Conservation (phyloP, 2,797 vertebrate genomes). For the Halcyon leucocephala region DNA sequence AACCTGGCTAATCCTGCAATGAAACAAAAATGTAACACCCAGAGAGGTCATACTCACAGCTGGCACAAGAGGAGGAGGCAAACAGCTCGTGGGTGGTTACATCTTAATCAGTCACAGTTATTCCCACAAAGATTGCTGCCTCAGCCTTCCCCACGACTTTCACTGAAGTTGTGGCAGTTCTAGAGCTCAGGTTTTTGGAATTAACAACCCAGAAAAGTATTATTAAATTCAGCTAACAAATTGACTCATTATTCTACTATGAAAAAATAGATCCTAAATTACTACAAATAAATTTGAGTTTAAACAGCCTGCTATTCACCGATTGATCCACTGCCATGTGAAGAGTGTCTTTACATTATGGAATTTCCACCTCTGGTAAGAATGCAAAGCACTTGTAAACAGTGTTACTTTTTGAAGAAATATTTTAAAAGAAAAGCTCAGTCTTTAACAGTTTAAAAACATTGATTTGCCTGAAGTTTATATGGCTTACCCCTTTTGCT, state of each 20-base stretch:
- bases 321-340: neutral
- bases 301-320: neutral
- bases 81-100: neutral
- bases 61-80: neutral
- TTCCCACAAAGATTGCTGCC: neutral
- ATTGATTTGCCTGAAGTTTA: neutral
- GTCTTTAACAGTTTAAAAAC: neutral
- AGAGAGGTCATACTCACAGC: neutral
- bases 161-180: neutral
- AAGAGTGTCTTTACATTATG: neutral
- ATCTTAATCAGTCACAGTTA: neutral
- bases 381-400: neutral
- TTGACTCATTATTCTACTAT: neutral
- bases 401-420: neutral
- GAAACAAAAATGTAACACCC: neutral
- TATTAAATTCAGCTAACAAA: neutral
- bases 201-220: neutral
- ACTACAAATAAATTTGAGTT: neutral
- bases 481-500: constrained; percentile 94
- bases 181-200: neutral
- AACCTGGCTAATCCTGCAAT: neutral
- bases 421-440: neutral
- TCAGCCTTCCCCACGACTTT: neutral
- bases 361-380: neutral
- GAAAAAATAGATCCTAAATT: neutral